A percentile compares a stretch with the other conserved stretches of the same genome.
Evolutionary conservation across 2,113 vertebrate species (phyloP).

Genomic region (Chaetops frenatus): DNA sequence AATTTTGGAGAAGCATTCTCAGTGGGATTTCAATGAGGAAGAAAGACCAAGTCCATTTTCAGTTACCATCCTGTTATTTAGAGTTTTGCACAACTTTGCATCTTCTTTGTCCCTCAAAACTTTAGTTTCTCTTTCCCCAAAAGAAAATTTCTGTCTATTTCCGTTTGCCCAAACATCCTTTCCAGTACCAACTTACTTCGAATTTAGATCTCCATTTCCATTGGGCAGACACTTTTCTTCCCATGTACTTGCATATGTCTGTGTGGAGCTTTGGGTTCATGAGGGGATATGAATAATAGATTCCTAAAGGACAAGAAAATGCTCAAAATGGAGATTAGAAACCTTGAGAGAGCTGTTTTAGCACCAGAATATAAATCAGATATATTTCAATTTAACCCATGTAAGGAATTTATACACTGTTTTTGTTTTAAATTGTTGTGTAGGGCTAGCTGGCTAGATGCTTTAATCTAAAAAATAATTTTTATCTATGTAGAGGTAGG

Average conservation of each 20-base stretch:
- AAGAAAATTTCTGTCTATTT: not conserved
- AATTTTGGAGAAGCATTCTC: not conserved
- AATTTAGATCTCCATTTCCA: not conserved
- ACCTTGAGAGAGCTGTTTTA: not conserved
- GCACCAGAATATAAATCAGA: not conserved
- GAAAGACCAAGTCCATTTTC: not conserved
- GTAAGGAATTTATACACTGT: not conserved
- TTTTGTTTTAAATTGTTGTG: not conserved
- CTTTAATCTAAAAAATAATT: not conserved
- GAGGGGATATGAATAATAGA: not conserved
- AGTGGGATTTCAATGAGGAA: not conserved
- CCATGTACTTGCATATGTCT: not conserved
- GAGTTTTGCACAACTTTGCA: not conserved
- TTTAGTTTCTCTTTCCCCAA: not conserved
- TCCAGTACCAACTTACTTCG: not conserved
- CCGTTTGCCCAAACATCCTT: not conserved
- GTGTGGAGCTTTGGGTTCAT: not conserved
- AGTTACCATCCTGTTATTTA: not conserved
- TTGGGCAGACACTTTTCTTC: not conserved
- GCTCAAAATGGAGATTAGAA: not conserved
- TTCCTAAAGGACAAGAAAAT: not conserved
- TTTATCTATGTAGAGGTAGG: not conserved
- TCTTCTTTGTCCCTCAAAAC: not conserved
- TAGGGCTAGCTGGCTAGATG: not conserved
- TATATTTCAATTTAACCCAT: not conserved